Conservation (phyloP, 1,140 invertebrate species). For the Penaeus vannamei region DNA sequence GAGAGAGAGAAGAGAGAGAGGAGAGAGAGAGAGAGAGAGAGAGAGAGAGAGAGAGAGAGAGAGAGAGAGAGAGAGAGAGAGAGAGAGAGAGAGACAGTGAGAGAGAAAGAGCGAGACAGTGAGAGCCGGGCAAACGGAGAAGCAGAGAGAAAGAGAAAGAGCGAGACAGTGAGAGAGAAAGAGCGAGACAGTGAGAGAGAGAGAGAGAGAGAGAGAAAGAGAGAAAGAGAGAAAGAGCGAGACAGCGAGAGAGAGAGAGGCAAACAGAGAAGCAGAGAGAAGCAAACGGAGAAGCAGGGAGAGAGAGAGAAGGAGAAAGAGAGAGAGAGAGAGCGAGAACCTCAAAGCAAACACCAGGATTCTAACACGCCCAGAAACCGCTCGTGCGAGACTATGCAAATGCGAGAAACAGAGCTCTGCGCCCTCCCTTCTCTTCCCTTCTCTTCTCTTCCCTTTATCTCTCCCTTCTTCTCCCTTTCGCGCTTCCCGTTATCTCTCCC, state of each 20-base stretch:
- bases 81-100: not conserved
- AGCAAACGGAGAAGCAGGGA: not conserved
- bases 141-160: not conserved
- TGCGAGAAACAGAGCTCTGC: too few relatives aligned
- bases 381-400: too few relatives aligned
- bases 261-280: not conserved
- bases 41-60: too few relatives aligned
- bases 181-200: not conserved
- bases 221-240: not conserved
- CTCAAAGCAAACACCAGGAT: too few relatives aligned
- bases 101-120: not conserved
- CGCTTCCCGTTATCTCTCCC: too few relatives aligned
- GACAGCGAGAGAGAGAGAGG: not conserved
- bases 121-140: not conserved
- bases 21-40: too few relatives aligned
- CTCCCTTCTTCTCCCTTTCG: too few relatives aligned
- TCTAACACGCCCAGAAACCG: too few relatives aligned
- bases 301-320: not conserved
- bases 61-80: not conserved
- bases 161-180: not conserved
- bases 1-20: not conserved
- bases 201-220: not conserved
- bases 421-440: too few relatives aligned
- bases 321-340: too few relatives aligned
- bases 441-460: too few relatives aligned